These are phyloP conservation scores for Oppia nitens DNA, from an alignment of 1,140 invertebrate species.

Conservation along the genomic window DNA sequence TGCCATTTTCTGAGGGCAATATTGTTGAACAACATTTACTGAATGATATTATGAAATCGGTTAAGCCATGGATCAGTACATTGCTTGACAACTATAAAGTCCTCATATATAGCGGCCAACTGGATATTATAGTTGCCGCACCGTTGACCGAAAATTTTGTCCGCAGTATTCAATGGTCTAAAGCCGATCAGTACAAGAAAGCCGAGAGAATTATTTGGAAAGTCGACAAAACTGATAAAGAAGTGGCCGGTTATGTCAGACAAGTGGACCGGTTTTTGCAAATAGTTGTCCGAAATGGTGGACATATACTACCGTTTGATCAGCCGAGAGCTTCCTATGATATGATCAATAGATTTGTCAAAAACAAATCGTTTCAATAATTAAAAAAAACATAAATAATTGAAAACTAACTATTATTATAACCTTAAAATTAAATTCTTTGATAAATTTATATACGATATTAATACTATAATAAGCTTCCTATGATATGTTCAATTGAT, in stretches of 20 bases:
- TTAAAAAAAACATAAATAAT: not conserved
- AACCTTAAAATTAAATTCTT: not conserved
- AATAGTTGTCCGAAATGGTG: conserved; percentile 59
- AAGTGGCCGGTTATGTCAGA: conserved; percentile 59
- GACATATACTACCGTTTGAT: conserved; percentile 65
- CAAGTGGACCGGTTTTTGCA: conserved; percentile 52
- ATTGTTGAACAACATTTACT: conserved; percentile 47
- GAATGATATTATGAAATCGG: conserved; percentile 62
- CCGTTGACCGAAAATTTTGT: conserved; percentile 55
- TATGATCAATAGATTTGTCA: conserved; percentile 55
- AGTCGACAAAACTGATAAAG: conserved; percentile 34
- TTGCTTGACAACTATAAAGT: conserved; percentile 32
- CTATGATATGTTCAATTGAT: conserved; percentile 53
- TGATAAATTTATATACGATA: no score
- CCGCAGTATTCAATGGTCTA: conserved; percentile 43
- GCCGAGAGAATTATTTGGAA: conserved; percentile 47
- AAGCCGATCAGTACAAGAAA: conserved; percentile 42
- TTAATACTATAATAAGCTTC: no score
- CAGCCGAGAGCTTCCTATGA: conserved; percentile 59
- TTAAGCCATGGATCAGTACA: conserved; percentile 51
- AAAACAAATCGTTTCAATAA: conserved; percentile 43
- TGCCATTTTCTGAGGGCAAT: conserved; percentile 39
- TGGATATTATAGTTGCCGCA: conserved; percentile 71
- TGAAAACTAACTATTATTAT: not conserved
- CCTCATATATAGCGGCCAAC: conserved; percentile 51